A percentile compares a stretch with the other conserved stretches of the same genome.
phyloP scores from a whole-genome alignment of 1,140 invertebrate species.

The Meloidogyne hapla region DNA sequence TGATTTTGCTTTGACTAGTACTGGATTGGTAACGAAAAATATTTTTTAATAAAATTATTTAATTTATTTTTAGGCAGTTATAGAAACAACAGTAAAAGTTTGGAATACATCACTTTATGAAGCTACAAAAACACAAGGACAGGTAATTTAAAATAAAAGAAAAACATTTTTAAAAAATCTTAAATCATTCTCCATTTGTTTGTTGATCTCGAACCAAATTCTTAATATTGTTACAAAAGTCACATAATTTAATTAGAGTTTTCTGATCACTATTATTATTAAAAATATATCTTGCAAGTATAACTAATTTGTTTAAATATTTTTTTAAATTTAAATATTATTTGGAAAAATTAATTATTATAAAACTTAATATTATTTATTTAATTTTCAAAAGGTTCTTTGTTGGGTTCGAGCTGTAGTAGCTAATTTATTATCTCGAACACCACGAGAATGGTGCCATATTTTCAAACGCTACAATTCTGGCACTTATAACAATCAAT shows the following conservation, averaged over 20 bases:
- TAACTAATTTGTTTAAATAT: not conserved
- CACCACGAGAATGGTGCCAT: conserved; percentile 74
- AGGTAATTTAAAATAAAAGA: no score
- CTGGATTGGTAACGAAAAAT: conserved; percentile 69
- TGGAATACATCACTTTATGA: conserved; percentile 71
- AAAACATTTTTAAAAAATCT: not conserved
- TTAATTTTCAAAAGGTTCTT: conserved; percentile 69
- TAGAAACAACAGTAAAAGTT: conserved; percentile 77
- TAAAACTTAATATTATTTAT: not conserved
- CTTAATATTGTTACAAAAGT: no score
- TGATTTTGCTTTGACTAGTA: conserved; percentile 77
- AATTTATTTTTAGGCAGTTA: conserved; percentile 59
- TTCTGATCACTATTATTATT: no score
- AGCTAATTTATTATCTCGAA: conserved; percentile 77
- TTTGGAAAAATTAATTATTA: no score
- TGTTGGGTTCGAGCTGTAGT: conserved; percentile 79
- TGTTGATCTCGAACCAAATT: no score
- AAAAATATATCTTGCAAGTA: no score
- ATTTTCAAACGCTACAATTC: conserved; percentile 72
- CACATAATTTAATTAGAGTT: no score
- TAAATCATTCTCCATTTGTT: no score
- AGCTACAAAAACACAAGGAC: conserved; percentile 67
- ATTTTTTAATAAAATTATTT: not conserved
- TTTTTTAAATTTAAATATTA: no score
- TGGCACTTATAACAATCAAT: conserved; percentile 82